Evolutionary conservation across 2,113 vertebrate species (phyloP).

Genomic region (Lycaon pictus): DNA sequence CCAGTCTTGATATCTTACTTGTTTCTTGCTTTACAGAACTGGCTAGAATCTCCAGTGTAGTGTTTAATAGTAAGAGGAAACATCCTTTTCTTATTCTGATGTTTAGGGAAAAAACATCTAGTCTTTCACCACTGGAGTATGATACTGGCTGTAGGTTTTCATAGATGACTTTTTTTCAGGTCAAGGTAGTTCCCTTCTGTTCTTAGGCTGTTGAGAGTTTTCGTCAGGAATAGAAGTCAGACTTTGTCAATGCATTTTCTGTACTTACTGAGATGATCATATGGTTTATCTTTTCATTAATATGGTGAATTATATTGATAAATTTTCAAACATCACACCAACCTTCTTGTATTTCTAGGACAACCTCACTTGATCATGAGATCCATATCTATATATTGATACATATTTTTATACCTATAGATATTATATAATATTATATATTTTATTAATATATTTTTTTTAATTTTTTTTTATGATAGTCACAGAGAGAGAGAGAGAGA

Average conservation of each 20-base stretch:
- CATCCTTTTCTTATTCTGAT: neutral
- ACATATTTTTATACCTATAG: neutral
- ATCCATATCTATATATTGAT: neutral
- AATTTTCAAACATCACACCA: constrained; percentile 4
- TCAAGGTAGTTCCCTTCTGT: neutral
- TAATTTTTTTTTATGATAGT: no score
- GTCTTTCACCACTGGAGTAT: neutral
- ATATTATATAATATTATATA: neutral
- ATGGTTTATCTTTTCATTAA: neutral
- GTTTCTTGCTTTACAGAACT: neutral
- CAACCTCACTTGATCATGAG: neutral
- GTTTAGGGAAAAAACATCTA: neutral
- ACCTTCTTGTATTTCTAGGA: constrained; percentile 13
- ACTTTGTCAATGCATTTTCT: neutral
- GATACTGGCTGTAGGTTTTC: neutral
- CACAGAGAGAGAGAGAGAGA: no score
- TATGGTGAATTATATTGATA: neutral
- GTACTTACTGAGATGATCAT: neutral
- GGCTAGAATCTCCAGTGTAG: neutral
- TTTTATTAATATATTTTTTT: neutral
- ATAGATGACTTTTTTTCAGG: neutral
- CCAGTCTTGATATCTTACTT: neutral
- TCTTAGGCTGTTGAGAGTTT: neutral
- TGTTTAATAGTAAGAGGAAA: neutral
- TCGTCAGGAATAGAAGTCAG: neutral